A percentile compares a stretch with the other conserved stretches of the same genome.
phyloP scores from a whole-genome alignment of 2,113 vertebrate species.

The Balaeniceps rex region DNA sequence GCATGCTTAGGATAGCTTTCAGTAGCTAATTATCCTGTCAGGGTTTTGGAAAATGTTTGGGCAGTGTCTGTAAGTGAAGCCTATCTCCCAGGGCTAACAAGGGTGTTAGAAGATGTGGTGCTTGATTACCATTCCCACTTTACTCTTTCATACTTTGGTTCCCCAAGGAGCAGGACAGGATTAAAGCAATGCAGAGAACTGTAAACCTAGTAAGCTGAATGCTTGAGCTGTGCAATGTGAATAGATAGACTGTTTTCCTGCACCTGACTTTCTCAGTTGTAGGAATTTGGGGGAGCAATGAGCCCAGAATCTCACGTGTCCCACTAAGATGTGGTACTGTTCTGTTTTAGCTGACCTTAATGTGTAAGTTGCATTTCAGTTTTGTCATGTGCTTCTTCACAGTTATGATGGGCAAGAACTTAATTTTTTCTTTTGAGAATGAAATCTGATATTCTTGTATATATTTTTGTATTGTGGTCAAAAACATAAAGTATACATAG shows the following conservation, averaged over 20 bases:
- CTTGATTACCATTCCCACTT: background rate
- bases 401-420: background rate
- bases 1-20: background rate
- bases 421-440: background rate
- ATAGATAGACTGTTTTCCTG: background rate
- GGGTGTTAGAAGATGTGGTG: background rate
- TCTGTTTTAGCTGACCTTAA: background rate
- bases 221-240: background rate
- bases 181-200: background rate
- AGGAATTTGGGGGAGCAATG: background rate
- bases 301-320: background rate
- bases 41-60: background rate
- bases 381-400: background rate
- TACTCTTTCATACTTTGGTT: background rate
- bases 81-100: background rate
- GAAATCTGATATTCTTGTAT: background rate
- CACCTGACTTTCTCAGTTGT: background rate
- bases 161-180: background rate
- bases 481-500: background rate
- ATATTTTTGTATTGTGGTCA: background rate
- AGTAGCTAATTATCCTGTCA: background rate
- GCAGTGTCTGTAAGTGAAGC: background rate
- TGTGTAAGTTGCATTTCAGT: background rate
- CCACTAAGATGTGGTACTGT: background rate
- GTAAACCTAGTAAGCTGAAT: background rate